Evolutionary conservation across 2,113 vertebrate genomes (phyloP).

Genomic region (Chrysemys picta): DNA sequence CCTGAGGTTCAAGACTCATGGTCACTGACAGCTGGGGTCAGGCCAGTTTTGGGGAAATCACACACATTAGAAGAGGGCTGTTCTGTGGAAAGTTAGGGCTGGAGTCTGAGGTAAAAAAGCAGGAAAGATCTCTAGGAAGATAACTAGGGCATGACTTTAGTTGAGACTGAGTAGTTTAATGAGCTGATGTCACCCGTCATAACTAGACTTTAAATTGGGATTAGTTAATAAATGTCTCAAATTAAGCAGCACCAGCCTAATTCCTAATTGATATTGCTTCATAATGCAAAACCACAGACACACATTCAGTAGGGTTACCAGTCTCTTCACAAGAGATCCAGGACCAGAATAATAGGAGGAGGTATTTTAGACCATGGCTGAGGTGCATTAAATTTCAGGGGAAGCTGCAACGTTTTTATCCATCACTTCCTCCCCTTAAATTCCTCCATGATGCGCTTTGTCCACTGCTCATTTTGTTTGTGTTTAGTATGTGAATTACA

Average conservation of each 20-base stretch:
- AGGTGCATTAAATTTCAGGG: neutral
- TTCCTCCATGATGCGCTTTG: neutral
- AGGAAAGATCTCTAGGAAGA: neutral
- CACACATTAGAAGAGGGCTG: accelerated
- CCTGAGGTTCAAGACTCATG: too few species aligned
- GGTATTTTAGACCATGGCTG: neutral
- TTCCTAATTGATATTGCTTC: neutral
- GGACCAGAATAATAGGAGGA: neutral
- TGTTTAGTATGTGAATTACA: neutral
- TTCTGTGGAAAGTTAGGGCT: neutral
- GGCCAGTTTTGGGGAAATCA: neutral
- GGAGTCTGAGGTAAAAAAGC: neutral
- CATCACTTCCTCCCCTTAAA: neutral
- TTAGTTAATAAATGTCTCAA: neutral
- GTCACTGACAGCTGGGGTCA: too few species aligned
- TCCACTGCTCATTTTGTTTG: neutral
- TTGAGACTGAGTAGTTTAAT: neutral
- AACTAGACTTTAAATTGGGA: neutral
- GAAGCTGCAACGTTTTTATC: neutral
- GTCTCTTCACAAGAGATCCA: neutral
- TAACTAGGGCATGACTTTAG: neutral
- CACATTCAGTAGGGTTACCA: neutral
- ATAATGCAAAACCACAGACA: neutral
- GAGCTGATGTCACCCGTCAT: neutral
- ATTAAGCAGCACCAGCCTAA: neutral